A percentile compares a stretch with the other conserved stretches of the same genome.
These are phyloP conservation scores for Otolemur garnettii DNA, from an alignment of 2,113 vertebrate species.

Conservation along the genomic window DNA sequence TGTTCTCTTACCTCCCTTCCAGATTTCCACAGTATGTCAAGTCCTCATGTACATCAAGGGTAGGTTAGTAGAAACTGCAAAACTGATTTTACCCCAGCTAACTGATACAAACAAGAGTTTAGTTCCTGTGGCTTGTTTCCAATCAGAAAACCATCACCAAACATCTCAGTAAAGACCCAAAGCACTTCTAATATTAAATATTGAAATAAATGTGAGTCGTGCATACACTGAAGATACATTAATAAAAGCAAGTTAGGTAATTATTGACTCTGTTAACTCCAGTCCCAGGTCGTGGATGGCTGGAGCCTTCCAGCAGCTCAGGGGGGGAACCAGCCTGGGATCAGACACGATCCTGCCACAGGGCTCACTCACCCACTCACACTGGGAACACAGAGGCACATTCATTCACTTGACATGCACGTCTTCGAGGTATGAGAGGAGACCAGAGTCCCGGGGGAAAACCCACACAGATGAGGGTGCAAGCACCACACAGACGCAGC, in stretches of 20 bases:
- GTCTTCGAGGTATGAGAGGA: neutral
- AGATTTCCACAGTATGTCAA: neutral
- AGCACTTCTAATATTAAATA: neutral
- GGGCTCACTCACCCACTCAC: neutral
- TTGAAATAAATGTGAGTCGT: neutral
- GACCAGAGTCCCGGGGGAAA: neutral
- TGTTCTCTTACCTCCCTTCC: neutral
- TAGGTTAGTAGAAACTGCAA: neutral
- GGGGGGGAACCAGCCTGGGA: neutral
- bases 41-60: neutral
- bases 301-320: neutral
- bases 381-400: neutral
- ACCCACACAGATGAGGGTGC: neutral
- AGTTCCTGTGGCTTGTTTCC: neutral
- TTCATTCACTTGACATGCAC: neutral
- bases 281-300: neutral
- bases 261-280: neutral
- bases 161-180: neutral
- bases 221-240: neutral
- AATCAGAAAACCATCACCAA: neutral
- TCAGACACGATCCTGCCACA: neutral
- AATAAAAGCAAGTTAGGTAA: neutral
- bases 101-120: neutral
- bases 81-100: neutral
- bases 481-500: neutral